Evolutionary conservation across 2,113 vertebrate species (phyloP), one percentile per base, ranked within the genome.

Genomic region (Dipodomys merriami): DNA sequence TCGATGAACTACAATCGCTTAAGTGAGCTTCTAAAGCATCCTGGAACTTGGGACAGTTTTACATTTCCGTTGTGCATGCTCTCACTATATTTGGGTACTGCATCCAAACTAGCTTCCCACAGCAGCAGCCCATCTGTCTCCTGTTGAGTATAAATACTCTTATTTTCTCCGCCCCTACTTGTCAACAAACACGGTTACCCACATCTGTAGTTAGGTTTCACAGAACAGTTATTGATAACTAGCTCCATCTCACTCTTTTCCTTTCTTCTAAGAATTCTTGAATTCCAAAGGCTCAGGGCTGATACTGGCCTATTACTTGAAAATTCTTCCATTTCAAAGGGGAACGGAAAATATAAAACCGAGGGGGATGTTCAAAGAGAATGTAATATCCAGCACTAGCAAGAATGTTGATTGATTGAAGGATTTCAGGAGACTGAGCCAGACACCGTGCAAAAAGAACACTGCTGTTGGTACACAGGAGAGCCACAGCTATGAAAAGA

Each of bases 101-200:
- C 30, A 81, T 23, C 77, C 30, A n/a, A 76, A 77, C 71, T 83
- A 11, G 6, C 69, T 96, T 96, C 96, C 95, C 95, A 94, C 89
- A 91, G 19, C 57, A 88, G 86, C 68, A 96, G 90, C 27, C 94
- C 65, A 90, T 88, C 80, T 53, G 60, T 85, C 84, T 95, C 69
- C 73, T 90, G 20, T 7, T 27, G 60, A 94, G 86, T 72, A 95
- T 84, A 95, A 97, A 94, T 83, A 97, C 93, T 35, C 89, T 53
- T 12, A n/a, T 49, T 33, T 71, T 67, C 85, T 82, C 65, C 9
- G 44, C 12, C 23, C 29, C 57, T 78, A 33, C 33, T 0, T 1
- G 71, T 82, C 44, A 82, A 90, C 67, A 83, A 72, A 72, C 35
- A 33, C 69, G 57, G 79, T 46, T 68, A 74, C 53, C 22, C 13